Evolutionary conservation across 2,888 invertebrate species (phyloP).

Genomic region (Hydrotaea cyrtoneurina): DNA sequence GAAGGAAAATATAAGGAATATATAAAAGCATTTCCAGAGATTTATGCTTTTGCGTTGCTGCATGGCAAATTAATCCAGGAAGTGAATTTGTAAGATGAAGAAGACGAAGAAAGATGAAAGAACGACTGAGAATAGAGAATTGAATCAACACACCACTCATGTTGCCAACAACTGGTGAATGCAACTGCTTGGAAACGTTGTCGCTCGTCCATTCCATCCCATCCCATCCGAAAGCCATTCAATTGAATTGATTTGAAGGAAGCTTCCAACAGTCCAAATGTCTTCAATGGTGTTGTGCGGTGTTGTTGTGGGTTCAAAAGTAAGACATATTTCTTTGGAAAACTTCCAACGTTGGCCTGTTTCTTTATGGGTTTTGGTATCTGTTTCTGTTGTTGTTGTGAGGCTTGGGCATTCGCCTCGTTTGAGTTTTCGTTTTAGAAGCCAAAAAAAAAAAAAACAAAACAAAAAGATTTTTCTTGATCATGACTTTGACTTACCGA

Average conservation of each 20-base stretch:
- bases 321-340: constrained; percentile 65
- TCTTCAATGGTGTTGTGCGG: not conserved
- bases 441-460: too few species aligned
- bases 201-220: not conserved
- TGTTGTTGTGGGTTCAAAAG: constrained; percentile 60
- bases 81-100: constrained; percentile 65
- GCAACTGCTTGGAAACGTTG: constrained; percentile 23
- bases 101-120: constrained; percentile 2
- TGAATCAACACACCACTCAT: constrained; percentile 21
- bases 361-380: constrained; percentile 19
- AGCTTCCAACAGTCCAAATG: constrained; percentile 24
- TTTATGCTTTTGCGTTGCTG: constrained; percentile 68
- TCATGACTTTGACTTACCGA: constrained; percentile 85
- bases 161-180: not conserved
- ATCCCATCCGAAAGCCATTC: constrained; percentile 49
- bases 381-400: constrained; percentile 34
- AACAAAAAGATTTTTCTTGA: constrained; percentile 17
- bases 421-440: constrained; percentile 54
- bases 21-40: constrained; percentile 49
- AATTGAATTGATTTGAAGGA: constrained; percentile 63
- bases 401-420: constrained; percentile 6
- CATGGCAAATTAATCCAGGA: constrained; percentile 71
- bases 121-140: constrained; percentile 42
- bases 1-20: constrained; percentile 19
- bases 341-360: constrained; percentile 37